phyloP scores from a whole-genome alignment of 2,113 vertebrate species.

The pig (Sus scrofa) region DNA sequence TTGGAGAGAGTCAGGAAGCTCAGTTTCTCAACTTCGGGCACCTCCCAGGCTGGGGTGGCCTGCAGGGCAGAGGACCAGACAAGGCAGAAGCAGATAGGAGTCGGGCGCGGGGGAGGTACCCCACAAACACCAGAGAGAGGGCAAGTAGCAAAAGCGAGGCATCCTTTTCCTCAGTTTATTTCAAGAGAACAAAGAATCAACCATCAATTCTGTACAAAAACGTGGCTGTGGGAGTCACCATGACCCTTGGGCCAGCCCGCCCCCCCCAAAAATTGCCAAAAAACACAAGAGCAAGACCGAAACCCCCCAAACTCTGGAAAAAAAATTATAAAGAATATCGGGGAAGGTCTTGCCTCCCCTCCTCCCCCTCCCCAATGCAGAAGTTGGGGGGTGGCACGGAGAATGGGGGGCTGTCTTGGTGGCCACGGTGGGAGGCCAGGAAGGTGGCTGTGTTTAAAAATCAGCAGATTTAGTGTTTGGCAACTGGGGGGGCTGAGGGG shows the following conservation, averaged over 20 bases:
- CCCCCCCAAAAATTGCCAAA: conserved; percentile 43
- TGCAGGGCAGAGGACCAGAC: background rate
- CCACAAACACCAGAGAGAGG: background rate
- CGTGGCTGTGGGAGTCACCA: conserved; percentile 17
- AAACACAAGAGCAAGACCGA: background rate
- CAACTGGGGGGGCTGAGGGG: background rate
- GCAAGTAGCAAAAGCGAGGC: conserved; percentile 54
- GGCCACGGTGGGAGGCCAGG: background rate
- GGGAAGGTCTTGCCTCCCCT: conserved; percentile 2
- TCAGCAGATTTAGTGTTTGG: conserved; percentile 72
- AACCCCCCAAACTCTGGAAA: conserved; percentile 59
- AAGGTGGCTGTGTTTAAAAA: background rate
- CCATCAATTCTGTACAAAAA: conserved; percentile 84
- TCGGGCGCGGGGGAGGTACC: background rate
- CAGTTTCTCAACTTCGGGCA: background rate
- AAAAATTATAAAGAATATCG: conserved; percentile 54
- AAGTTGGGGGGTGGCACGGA: background rate
- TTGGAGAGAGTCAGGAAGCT: background rate
- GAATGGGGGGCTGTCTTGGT: background rate
- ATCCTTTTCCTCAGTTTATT: conserved; percentile 82
- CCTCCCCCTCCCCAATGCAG: background rate
- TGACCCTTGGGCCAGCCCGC: background rate
- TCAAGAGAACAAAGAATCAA: conserved; percentile 83
- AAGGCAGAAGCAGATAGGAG: background rate
- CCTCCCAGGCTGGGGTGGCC: background rate